Evolutionary conservation across 2,113 vertebrate genomes (phyloP).

Genomic region (Tichodroma muraria): DNA sequence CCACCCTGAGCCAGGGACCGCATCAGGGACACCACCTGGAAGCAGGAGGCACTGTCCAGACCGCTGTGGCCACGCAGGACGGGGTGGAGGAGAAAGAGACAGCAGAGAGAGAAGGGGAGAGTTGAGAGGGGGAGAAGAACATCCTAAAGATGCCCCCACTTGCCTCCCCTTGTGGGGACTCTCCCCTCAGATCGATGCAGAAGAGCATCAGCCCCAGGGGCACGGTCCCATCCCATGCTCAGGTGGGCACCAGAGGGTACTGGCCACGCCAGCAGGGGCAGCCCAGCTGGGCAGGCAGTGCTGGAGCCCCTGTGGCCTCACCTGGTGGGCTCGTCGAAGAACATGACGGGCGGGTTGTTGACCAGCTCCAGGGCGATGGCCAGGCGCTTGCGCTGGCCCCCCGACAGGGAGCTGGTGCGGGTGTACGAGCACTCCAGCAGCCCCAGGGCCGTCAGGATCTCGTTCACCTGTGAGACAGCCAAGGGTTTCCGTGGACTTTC

Average conservation of each 20-base stretch:
- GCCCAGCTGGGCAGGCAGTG: not conserved
- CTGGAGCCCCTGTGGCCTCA: constrained; percentile 20
- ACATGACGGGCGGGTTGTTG: constrained; percentile 98
- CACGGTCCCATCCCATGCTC: not conserved
- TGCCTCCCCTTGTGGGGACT: not conserved
- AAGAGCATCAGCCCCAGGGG: not conserved
- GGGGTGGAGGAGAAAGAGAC: not conserved
- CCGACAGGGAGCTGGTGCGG: constrained; percentile 86
- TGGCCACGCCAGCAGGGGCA: fast-evolving
- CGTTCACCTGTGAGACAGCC: constrained; percentile 79
- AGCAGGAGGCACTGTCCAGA: constrained; percentile 94
- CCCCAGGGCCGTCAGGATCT: constrained; percentile 94
- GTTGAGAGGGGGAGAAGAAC: not conserved
- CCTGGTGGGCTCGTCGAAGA: constrained; percentile 99
- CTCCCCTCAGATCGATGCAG: not conserved
- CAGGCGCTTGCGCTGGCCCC: constrained; percentile 93
- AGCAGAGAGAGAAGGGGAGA: not conserved
- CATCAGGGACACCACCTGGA: constrained; percentile 97
- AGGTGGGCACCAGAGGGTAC: not conserved
- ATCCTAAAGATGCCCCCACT: not conserved
- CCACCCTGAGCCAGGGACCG: constrained; percentile 93
- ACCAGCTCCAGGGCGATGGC: constrained; percentile 96
- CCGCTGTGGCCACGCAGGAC: constrained; percentile 72
- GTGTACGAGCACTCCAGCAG: constrained; percentile 91
- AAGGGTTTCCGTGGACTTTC: not conserved